Percentiles rank a stretch among this genome's conserved stretches.
These are phyloP conservation scores for Drosophila nikananu DNA, from an alignment of 1,140 invertebrate genomes.

Conservation along the genomic window DNA sequence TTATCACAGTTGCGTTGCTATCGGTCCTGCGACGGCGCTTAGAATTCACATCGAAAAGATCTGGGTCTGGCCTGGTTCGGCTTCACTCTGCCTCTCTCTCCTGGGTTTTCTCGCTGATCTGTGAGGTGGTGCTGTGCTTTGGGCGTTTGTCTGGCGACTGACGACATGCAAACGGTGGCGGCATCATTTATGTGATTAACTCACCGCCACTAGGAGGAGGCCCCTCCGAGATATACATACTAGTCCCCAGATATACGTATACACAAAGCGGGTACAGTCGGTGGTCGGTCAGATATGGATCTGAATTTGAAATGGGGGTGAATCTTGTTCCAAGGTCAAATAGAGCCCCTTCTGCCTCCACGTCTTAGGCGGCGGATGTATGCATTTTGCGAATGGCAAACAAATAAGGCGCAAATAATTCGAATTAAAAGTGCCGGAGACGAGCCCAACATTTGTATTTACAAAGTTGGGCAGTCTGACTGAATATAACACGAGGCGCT, in stretches of 20 bases:
- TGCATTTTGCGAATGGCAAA: slow-evolving; percentile 13
- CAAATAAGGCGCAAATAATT: slow-evolving; percentile 43
- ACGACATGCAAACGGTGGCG: slow-evolving; percentile 51
- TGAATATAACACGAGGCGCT: neutral
- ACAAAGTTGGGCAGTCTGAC: slow-evolving; percentile 1
- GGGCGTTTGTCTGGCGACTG: slow-evolving; percentile 70
- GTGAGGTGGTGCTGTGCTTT: slow-evolving; percentile 59
- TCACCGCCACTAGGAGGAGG: slow-evolving; percentile 44
- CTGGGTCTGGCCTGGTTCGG: slow-evolving; percentile 20
- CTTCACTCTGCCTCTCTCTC: slow-evolving; percentile 14
- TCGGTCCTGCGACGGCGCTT: slow-evolving; percentile 35
- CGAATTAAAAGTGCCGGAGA: slow-evolving; percentile 29
- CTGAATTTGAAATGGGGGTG: slow-evolving; percentile 19
- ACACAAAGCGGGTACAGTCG: slow-evolving; percentile 58
- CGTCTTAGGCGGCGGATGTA: neutral
- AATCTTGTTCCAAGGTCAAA: slow-evolving; percentile 49
- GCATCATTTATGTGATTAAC: slow-evolving; percentile 81
- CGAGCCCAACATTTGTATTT: slow-evolving; percentile 15
- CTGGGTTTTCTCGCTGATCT: slow-evolving; percentile 38
- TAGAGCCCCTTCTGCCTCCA: neutral
- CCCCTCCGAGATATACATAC: slow-evolving; percentile 42
- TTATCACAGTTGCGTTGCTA: slow-evolving; percentile 75
- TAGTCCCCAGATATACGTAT: slow-evolving; percentile 29
- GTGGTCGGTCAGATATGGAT: slow-evolving; percentile 47
- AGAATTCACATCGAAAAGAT: slow-evolving; percentile 70